Evolutionary conservation across 2,888 invertebrate genomes (phyloP), one percentile per base, ranked within the genome.

Genomic region (Tricholauxania praeusta): DNA sequence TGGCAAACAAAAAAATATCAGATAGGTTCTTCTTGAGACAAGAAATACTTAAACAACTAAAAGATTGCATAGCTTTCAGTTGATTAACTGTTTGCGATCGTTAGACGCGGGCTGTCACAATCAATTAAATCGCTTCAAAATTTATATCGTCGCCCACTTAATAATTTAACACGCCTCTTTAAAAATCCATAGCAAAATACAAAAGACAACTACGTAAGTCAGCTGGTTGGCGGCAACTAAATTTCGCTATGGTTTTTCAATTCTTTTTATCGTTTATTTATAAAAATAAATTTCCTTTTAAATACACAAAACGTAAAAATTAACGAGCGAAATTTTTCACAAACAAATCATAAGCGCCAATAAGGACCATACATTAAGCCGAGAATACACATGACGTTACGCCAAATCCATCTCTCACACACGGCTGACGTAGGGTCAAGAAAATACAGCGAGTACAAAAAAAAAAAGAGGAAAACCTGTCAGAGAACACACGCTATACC

Each of bases 91-190:
- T 10, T 39, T 39, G 39, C 39, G 51, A 3, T 64, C 64, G 17
- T 49, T 28, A 14, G n/a, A 4, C 19, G n/a, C 39, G 49, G 39
- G 48, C 22, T 74, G 74, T 76, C 79, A 76, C 71, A 72, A 77
- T 71, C 72, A 74, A 77, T 77, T 77, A 78, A 72, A 75, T 75
- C 67, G 76, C 71, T 53, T 74, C n/a, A 76, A 76, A 74, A 80
- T 80, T 80, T 78, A 85, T 85, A 80, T 79, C 80, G 75, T 77
- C 76, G 78, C 73, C 80, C 79, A 81, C 77, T 85, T 84, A 82
- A 76, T 66, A 75, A 85, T 85, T 85, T 72, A 80, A 77, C 77
- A 68, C 80, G 78, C 76, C 78, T 77, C 70, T 75, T 78, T 75
- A 69, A 60, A 77, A 71, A 49, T 15, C 28, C 67, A 28, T 5